Conservation (phyloP, 2,797 vertebrate genomes). For the Chelidonichthys spinosus region DNA sequence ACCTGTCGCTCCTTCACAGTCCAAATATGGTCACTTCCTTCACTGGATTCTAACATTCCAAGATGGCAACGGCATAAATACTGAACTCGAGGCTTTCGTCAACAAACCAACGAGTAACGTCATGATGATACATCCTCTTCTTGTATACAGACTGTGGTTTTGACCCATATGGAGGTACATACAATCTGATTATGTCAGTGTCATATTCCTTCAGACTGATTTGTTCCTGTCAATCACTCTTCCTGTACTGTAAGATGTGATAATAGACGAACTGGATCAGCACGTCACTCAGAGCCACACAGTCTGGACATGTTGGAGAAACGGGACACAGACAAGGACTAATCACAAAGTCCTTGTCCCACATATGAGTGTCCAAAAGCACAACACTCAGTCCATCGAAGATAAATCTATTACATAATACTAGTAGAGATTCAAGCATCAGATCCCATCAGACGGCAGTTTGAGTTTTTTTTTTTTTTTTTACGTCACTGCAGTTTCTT, state of each 20-base stretch:
- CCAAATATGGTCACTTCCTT: too few relatives aligned
- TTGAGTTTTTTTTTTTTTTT: neutral
- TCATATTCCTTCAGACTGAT: conserved; percentile 6
- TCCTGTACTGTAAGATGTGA: conserved; percentile 17
- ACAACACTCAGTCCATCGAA: neutral
- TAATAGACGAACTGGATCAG: conserved; percentile 4
- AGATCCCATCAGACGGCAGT: conserved; percentile 10
- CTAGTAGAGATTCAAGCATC: neutral
- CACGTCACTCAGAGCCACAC: conserved; percentile 31
- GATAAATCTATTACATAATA: conserved; percentile 32
- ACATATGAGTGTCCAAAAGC: conserved; percentile 11
- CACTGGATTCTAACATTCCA: too few relatives aligned
- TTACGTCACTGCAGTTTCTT: neutral
- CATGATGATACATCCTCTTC: too few relatives aligned
- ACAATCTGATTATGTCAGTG: neutral
- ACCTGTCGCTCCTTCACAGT: too few relatives aligned
- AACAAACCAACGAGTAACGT: too few relatives aligned
- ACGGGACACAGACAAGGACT: conserved; percentile 42
- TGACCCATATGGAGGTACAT: neutral
- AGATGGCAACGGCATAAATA: too few relatives aligned
- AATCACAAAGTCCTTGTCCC: conserved; percentile 64
- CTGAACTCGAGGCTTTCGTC: too few relatives aligned
- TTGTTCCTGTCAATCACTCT: conserved; percentile 21
- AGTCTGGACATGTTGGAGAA: conserved; percentile 41
- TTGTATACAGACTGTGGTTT: too few relatives aligned